Evolutionary conservation across 2,888 invertebrate species (phyloP), one percentile per base, ranked within the genome.

Genomic region (Chironomus tentans): DNA sequence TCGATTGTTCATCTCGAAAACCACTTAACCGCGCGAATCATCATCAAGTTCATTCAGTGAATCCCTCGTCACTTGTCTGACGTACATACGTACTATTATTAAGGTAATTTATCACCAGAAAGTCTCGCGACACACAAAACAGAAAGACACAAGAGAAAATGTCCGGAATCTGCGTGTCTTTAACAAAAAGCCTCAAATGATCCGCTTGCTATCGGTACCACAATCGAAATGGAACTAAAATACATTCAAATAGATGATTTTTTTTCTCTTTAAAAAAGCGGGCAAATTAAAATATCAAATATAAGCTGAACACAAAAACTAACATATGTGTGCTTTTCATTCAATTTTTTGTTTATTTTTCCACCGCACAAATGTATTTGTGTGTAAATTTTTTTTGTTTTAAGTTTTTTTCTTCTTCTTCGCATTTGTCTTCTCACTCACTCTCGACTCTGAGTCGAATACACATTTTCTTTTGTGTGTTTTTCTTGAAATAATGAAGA

Each of bases 281-380:
- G 65, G 71, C 71, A 71, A 71, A 71, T 71, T 71, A 71, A 71
- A 71, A 71, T 71, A 71, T 71, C 71, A 71, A 71, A 71, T 50
- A 71, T 24, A 50, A 69, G 50, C n/a, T 65, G 62, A 65, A 50
- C 15, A 50, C n/a, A 47, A 70, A 65, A 65, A 71, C 50, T 71
- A 71, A 56, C 56, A 65, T 71, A 56, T 68, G 68, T 71, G 71
- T 71, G 65, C 65, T 65, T 65, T 56, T 18, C n/a, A 18, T 18
- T 56, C 56, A 38, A 38, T 56, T 18, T 65, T 65, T 71, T 71
- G 71, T 71, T 65, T 71, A 71, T 71, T 71, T 50, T 47, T 48
- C 56, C 48, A 21, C 38, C 10, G 18, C 70, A 47, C 21, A 13
- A 6, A 12, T 68, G 28, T 68, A 47, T 48, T 48, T 71, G 70